Evolutionary conservation across 2,888 invertebrate genomes (phyloP).

Genomic region (Cerceris rybyensis): DNA sequence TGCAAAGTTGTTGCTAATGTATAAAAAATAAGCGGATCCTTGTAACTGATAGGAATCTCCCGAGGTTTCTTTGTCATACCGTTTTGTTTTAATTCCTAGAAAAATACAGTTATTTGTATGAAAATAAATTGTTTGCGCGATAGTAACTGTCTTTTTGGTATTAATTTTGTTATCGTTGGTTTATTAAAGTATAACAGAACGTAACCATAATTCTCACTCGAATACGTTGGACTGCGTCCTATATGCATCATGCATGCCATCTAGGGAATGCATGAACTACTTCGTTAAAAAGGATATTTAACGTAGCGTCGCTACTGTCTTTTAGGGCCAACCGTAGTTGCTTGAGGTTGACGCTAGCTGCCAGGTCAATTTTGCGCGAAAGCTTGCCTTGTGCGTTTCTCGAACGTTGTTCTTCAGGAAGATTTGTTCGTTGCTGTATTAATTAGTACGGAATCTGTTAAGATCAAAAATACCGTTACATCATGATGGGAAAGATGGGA

Average conservation of each 20-base stretch:
- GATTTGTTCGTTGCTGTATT: constrained; percentile 7
- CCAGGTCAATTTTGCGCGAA: constrained; percentile 47
- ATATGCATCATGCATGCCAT: constrained; percentile 13
- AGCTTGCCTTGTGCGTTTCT: constrained; percentile 39
- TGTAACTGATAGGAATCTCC: too few relatives aligned
- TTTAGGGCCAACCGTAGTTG: constrained; percentile 38
- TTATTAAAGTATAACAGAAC: neutral
- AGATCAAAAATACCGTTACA: neutral
- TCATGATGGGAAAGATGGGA: constrained; percentile 45
- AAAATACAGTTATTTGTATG: too few relatives aligned
- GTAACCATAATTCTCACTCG: constrained; percentile 1
- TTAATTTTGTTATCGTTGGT: too few relatives aligned
- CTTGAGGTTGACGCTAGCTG: constrained; percentile 31
- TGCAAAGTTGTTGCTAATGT: too few relatives aligned
- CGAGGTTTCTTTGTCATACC: too few relatives aligned
- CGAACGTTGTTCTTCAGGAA: constrained; percentile 3
- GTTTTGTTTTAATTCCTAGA: too few relatives aligned
- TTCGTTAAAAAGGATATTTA: constrained; percentile 31
- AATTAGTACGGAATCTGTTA: neutral
- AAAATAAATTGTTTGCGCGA: too few relatives aligned
- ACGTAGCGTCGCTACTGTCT: constrained; percentile 53
- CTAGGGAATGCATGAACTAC: constrained; percentile 33
- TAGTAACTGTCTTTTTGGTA: too few relatives aligned
- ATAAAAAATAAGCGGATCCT: too few relatives aligned
- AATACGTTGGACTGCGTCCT: neutral